These are phyloP conservation scores for Resseliella maxima DNA, from an alignment of 2,888 invertebrate species.

Conservation along the genomic window DNA sequence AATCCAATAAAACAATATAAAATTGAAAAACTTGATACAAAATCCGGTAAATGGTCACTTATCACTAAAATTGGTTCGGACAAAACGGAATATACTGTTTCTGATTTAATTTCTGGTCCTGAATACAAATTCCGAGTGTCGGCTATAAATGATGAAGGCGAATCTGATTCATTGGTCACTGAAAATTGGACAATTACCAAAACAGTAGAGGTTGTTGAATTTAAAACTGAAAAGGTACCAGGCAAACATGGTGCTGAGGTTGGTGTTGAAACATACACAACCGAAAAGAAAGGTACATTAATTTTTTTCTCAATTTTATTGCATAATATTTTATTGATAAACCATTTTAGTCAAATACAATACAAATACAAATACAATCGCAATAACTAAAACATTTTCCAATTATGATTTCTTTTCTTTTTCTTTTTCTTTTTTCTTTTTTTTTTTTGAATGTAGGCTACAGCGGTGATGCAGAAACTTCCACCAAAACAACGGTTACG, in stretches of 20 bases:
- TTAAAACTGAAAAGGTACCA: conserved; percentile 88
- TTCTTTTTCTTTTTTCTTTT: too few relatives aligned
- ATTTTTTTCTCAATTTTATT: not conserved
- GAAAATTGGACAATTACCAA: conserved; percentile 84
- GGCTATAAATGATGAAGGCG: conserved; percentile 93
- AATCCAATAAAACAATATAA: conserved; percentile 90
- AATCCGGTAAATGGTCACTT: conserved; percentile 91
- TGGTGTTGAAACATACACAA: conserved; percentile 71
- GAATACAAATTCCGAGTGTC: conserved; percentile 95
- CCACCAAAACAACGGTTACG: conserved; percentile 53
- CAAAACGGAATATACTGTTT: conserved; percentile 79
- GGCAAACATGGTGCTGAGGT: conserved; percentile 94
- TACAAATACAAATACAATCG: too few relatives aligned
- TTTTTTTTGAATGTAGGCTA: too few relatives aligned
- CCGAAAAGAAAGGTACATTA: conserved; percentile 14
- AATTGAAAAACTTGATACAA: conserved; percentile 93
- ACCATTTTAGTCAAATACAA: not conserved
- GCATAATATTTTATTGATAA: not conserved
- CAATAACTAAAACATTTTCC: too few relatives aligned
- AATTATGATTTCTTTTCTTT: too few relatives aligned
- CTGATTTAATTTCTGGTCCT: conserved; percentile 88
- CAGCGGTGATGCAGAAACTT: not conserved
- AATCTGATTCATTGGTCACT: conserved; percentile 84
- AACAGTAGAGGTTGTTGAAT: conserved; percentile 76
- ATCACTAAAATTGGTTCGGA: conserved; percentile 80